phyloP scores from a whole-genome alignment of 2,113 vertebrate species.

The Sebastes schlegelii region DNA sequence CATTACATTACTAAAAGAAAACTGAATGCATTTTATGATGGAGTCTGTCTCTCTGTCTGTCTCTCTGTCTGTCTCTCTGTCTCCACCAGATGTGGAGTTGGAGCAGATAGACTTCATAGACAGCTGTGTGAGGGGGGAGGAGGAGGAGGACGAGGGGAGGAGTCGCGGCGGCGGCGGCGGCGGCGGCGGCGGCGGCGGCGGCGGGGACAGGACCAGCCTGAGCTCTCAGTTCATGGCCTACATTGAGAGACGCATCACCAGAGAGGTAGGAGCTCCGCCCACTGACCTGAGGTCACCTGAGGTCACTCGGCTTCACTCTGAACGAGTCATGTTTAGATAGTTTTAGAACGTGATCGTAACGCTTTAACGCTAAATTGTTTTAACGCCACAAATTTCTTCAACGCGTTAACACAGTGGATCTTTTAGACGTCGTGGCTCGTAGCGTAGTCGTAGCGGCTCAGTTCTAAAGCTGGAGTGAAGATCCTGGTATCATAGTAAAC shows the following conservation, averaged over 20 bases:
- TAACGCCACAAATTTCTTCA: no score
- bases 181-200: background rate
- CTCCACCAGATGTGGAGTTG: slow-evolving; percentile 52
- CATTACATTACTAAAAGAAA: background rate
- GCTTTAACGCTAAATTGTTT: no score
- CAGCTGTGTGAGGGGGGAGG: slow-evolving; percentile 70
- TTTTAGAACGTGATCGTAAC: no score
- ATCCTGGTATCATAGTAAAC: no score
- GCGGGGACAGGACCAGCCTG: slow-evolving; percentile 63
- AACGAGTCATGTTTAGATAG: no score
- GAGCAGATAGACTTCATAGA: slow-evolving; percentile 82
- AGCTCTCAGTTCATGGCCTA: slow-evolving; percentile 82
- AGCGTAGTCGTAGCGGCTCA: no score
- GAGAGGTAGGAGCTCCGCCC: slow-evolving; percentile 59
- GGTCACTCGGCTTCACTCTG: background rate
- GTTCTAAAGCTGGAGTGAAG: no score
- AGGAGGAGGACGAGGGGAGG: slow-evolving; percentile 55
- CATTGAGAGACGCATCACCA: slow-evolving; percentile 78
- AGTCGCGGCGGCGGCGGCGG: slow-evolving; percentile 4
- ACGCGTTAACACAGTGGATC: no score
- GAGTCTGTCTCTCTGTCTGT: background rate
- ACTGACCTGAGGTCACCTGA: background rate
- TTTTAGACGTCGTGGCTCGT: no score
- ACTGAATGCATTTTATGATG: background rate
- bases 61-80: background rate